Conservation (phyloP, 2,888 invertebrate species). For the Aproaerema taeniolella region DNA sequence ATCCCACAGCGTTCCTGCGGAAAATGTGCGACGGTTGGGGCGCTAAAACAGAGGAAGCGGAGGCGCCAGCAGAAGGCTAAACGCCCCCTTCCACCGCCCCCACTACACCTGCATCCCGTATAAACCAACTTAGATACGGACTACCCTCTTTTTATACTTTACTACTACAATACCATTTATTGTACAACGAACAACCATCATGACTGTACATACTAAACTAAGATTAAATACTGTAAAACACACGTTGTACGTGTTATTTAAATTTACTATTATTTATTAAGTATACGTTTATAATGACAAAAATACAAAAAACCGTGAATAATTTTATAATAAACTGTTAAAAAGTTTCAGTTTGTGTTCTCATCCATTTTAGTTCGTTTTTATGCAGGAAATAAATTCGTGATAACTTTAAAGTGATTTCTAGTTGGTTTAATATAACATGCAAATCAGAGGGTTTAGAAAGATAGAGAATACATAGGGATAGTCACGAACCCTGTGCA, state of each 20-base stretch:
- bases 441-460: too few relatives aligned
- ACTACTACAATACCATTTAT: constrained; percentile 44
- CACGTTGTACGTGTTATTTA: constrained; percentile 74
- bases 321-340: constrained; percentile 74
- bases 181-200: constrained; percentile 62
- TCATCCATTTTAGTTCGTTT: constrained; percentile 15
- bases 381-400: too few relatives aligned
- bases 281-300: constrained; percentile 72
- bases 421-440: too few relatives aligned
- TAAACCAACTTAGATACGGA: constrained; percentile 62
- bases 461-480: too few relatives aligned
- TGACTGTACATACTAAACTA: constrained; percentile 74
- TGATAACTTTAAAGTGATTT: too few relatives aligned
- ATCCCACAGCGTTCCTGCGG: constrained; percentile 87
- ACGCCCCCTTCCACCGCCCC: constrained; percentile 12
- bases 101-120: constrained; percentile 38
- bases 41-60: constrained; percentile 39
- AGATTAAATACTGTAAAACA: constrained; percentile 74
- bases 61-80: constrained; percentile 55
- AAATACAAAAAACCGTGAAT: constrained; percentile 63
- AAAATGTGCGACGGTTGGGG: constrained; percentile 86
- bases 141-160: constrained; percentile 66
- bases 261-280: constrained; percentile 71
- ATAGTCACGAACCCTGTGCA: too few relatives aligned
- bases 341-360: constrained; percentile 23